Base-by-base conservation (phyloP, 2,113 vertebrate species). In the Rhodinocichla rosea region DNA sequence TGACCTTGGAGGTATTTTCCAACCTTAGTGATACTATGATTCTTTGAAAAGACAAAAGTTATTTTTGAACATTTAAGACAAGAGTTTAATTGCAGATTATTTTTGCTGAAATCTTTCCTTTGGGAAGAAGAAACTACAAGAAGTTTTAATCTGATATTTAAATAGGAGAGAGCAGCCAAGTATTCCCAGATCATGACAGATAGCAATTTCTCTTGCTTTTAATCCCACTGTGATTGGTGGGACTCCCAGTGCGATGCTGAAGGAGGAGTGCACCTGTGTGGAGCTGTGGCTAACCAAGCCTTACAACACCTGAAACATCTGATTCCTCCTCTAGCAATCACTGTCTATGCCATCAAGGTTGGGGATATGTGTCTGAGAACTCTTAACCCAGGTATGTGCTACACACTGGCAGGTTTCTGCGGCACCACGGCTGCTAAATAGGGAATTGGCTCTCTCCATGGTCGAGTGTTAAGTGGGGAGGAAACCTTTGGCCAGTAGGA, bases 121-220 rank as follows among this genome's bases (percentile, higher is more conserved):
- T 52, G 24, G 13, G 27, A 74, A 35, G 45, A 21, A 57, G 32
- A 37, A 89, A 35, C 45, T 35, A 44, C 23, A 42, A 50, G 52
- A 23, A 0, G 0, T 63, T 95, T 64, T 5, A 32, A 83, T 83
- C 39, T 3, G 3, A 10, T 78, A 23, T 26, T 65, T 73, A 44
- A 69, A 33, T 16, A 80, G 45, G 14, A 86, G 67, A 88, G 15
- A 50, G 3, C 10, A 87, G 37, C 15, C 44, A 40, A 8, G 30
- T 53, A 55, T 49, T 83, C 55, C 50, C 45, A 67, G 45, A 18
- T 56, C 28, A 7, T 8, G 24, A 24, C 2, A 10, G 10, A 23
- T 0, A 35, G 10, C 10, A 57, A 3, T 83, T 92, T 73, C 37
- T 71, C 17, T n/a, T 59, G 24, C n/a, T 73, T 65, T 49, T 64